Evolutionary conservation across 2,797 vertebrate genomes (phyloP).

Genomic region (Cyprinodon diabolis): DNA sequence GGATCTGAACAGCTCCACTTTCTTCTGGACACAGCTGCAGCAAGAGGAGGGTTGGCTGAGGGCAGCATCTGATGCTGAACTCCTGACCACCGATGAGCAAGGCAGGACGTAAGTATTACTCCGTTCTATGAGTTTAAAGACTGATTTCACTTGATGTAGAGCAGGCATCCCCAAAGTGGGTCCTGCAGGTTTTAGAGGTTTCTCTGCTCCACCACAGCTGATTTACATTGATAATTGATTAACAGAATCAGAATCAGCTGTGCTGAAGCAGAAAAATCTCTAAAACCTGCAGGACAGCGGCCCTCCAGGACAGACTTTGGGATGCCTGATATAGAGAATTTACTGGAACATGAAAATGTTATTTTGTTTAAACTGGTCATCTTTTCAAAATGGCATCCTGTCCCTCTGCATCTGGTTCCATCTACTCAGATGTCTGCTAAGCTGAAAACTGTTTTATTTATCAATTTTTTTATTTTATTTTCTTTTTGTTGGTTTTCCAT

Average conservation of each 20-base stretch:
- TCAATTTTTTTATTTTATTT: not conserved
- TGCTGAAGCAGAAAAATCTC: too few relatives aligned
- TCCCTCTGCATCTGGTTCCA: not conserved
- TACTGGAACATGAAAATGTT: too few relatives aligned
- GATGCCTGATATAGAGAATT: not conserved
- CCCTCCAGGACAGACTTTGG: too few relatives aligned
- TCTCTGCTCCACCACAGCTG: too few relatives aligned
- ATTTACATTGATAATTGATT: too few relatives aligned
- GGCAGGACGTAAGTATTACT: conserved; percentile 76
- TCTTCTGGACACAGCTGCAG: conserved; percentile 84
- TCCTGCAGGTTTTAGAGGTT: too few relatives aligned
- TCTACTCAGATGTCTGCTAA: not conserved
- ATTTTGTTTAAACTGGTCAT: not conserved
- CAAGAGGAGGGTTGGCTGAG: conserved; percentile 75
- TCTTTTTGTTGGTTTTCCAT: not conserved
- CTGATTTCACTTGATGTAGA: too few relatives aligned
- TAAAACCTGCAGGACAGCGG: too few relatives aligned
- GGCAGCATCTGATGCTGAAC: conserved; percentile 57
- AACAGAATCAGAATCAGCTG: too few relatives aligned
- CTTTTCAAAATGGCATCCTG: not conserved
- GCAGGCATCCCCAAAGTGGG: too few relatives aligned
- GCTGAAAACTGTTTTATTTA: not conserved
- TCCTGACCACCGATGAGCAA: conserved; percentile 74
- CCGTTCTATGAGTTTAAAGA: too few relatives aligned
- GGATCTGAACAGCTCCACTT: conserved; percentile 53